Base-by-base conservation (phyloP, 2,888 invertebrate genomes). In the Arenicola marina region DNA sequence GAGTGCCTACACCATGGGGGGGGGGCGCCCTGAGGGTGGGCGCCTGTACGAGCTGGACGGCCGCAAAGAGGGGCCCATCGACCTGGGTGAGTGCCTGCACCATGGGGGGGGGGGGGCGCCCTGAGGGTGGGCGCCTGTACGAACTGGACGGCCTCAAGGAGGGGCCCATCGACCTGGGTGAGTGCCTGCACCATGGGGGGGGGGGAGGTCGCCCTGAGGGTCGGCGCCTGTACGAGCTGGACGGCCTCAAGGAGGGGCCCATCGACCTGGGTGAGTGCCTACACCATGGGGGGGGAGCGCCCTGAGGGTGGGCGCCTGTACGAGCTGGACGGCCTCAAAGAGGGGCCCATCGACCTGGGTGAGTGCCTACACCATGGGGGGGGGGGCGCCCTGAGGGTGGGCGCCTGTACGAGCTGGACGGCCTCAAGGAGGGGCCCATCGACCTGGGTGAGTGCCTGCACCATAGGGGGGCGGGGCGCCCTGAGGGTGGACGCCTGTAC, bases 1-100 rank as follows among this genome's bases (percentile, higher is more conserved):
- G 74, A 11, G 48, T 48, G n/a, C n/a, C n/a, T n/a, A n/a, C n/a
- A n/a, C n/a, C n/a, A n/a, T n/a, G n/a, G n/a, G n/a, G n/a, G n/a
- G n/a, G n/a, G n/a, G n/a, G n/a, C n/a, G n/a, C n/a, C n/a, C n/a
- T n/a, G n/a, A n/a, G n/a, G 91, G 92, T 67, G 82, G 81, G 0
- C 87, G 93, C 26, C 84, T 98, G 11, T 97, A 97, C 81, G 98
- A 99, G 83, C 83, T 99, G 70, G 99, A 99, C 85, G 99, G 99
- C 0, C 86, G 99, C 21, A 92, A 93, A 75, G 91, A 93, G 59
- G 96, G 95, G 0, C 99, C 99, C 0, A 90, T 99, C 63, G 97
- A 98, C 85, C 88, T 95, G 67, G 98, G 97, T 75, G 74, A 11
- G 48, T 48, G n/a, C n/a, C n/a, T n/a, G n/a, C n/a, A n/a, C n/a